A percentile compares a stretch with the other conserved stretches of the same genome.
Conservation (phyloP, 2,797 vertebrate genomes). For the Sebastes diaconus region DNA sequence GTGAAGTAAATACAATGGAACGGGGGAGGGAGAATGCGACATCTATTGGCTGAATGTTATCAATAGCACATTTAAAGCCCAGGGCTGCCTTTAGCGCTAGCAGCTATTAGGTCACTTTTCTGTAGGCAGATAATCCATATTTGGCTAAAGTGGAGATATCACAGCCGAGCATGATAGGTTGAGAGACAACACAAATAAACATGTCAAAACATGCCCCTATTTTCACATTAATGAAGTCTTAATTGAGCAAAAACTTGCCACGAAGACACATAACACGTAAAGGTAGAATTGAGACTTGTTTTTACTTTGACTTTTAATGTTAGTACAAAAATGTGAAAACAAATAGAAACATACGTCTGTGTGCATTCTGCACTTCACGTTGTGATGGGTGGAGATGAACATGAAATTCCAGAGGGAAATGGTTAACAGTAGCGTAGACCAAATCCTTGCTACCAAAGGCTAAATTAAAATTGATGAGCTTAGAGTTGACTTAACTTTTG, state of each 20-base stretch:
- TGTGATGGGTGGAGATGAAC: background rate
- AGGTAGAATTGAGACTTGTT: background rate
- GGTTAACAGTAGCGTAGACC: background rate
- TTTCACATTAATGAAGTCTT: background rate
- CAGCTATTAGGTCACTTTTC: background rate
- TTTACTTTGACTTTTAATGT: constrained; percentile 36
- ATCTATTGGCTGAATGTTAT: no score
- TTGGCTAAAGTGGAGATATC: background rate
- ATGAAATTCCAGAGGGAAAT: background rate
- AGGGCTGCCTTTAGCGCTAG: background rate
- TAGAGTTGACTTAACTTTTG: constrained; percentile 41
- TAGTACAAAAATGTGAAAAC: constrained; percentile 55
- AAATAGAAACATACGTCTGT: constrained; percentile 8
- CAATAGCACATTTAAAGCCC: background rate
- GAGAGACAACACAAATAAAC: background rate
- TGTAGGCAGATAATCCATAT: background rate
- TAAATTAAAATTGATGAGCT: background rate
- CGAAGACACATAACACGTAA: background rate
- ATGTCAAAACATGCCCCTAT: background rate
- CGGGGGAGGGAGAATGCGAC: no score
- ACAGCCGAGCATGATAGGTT: background rate
- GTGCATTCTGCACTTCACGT: constrained; percentile 34
- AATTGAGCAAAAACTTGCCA: background rate
- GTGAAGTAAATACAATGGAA: no score
- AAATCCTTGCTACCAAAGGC: background rate